These are phyloP conservation scores for Pseudomugil gertrudae DNA, from an alignment of 2,797 vertebrate species.

Conservation along the genomic window DNA sequence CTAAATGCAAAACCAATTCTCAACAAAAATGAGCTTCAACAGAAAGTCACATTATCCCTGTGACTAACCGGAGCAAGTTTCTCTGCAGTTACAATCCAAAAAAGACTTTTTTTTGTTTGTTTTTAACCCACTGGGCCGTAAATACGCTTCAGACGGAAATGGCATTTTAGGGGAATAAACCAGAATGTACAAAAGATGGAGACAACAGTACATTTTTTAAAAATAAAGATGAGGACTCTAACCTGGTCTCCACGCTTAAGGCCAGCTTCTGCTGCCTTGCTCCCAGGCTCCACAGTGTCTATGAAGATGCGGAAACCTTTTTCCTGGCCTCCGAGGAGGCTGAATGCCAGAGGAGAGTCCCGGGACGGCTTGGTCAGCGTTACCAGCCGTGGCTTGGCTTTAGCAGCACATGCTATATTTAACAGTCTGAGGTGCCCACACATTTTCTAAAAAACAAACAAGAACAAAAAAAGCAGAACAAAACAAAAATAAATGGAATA, in stretches of 20 bases:
- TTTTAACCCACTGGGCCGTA: no score
- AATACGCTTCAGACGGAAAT: background rate
- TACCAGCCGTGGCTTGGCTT: conserved; percentile 95
- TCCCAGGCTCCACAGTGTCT: conserved; percentile 93
- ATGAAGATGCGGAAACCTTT: conserved; percentile 97
- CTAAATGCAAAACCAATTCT: conserved; percentile 51
- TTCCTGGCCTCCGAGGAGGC: conserved; percentile 94
- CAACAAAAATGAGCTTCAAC: conserved; percentile 32
- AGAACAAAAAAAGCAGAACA: background rate
- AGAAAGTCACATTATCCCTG: conserved; percentile 11
- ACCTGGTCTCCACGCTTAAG: conserved; percentile 99
- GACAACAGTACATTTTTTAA: background rate
- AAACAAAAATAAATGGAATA: background rate
- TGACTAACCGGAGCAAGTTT: conserved; percentile 14
- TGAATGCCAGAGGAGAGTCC: conserved; percentile 94
- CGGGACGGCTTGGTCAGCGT: conserved; percentile 96
- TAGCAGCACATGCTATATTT: conserved; percentile 98
- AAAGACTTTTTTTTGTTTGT: no score
- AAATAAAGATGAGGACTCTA: background rate
- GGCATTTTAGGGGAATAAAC: background rate
- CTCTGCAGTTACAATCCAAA: conserved; percentile 7
- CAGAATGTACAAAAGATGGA: background rate
- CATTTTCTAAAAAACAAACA: conserved; percentile 88
- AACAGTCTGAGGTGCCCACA: conserved; percentile 97
- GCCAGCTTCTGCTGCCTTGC: conserved; percentile 94